Base-by-base conservation (phyloP, 2,113 vertebrate species). In the Microtus ochrogaster region DNA sequence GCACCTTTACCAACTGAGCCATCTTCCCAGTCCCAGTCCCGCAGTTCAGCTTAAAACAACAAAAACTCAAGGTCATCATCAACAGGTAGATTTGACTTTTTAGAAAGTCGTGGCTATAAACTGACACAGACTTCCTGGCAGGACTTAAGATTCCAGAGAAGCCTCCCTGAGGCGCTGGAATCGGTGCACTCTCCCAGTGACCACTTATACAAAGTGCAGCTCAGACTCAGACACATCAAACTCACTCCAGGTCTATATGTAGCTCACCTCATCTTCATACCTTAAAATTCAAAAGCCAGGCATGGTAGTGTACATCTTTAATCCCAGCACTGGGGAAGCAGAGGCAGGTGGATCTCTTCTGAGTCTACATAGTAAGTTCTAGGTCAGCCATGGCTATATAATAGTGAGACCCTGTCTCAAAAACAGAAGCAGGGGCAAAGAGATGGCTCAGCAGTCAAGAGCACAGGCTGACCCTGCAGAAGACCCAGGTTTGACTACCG, bases 71-170 rank as follows among this genome's bases (percentile, higher is more conserved):
- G 55, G 47, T 86, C 47, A 91, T 39, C 91, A 63, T 22, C 47
- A 93, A 87, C 9, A 92, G 52, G 63, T 55, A 81, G 6, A 93
- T 66, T 33, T 85, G 22, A 81, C 77, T 95, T 94, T 94, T 70
- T 26, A 89, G 91, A 93, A 97, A 86, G 92, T 39, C 61, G 52
- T 89, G 73, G 49, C 70, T 88, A 81, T 90, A 85, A 93, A 65
- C 86, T 49, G 36, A 96, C 22, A 82, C 22, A 58, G 36, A 17
- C 68, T 94, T 95, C 24, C 30, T 90, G 68, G 91, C 73, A 90
- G 2, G 19, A 86, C n/a, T 78, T 94, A 73, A 92, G 95, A 92
- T 84, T 87, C 74, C 68, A 83, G 61, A 83, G 14, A 94, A 65
- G 86, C 85, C 65, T 66, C 89, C 44, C 39, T 89, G 39, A 91